Evolutionary conservation across 2,797 vertebrate species (phyloP), one percentile per base, ranked within the genome.

Genomic region (Artibeus lituratus): DNA sequence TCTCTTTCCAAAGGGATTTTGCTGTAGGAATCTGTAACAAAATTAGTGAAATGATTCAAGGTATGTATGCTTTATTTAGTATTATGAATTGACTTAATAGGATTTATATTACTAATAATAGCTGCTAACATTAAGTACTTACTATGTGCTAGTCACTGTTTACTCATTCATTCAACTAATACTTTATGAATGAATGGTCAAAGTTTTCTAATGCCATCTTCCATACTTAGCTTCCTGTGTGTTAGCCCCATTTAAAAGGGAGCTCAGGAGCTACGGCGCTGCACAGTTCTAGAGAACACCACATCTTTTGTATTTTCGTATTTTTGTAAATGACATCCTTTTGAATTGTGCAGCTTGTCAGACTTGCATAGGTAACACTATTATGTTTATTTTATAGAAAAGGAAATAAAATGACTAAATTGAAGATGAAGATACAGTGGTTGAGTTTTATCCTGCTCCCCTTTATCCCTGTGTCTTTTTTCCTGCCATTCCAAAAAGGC

Each of bases 31-130:
- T 99, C 98, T 99, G 99, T 98, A 99, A 99, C 98, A 99, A 99
- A 99, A 99, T 99, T 98, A 99, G 99, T 87, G 99, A 99, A 98
- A 99, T 99, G 99, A 99, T 99, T 99, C 99, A 99, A 99, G 99
- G 99, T 99, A 98, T 93, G 39, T 96, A 4, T 29, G 1, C 67
- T 87, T n/a, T 76, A 42, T 74, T 96, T 73, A 94, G 11, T 85
- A 44, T 62, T 74, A 32, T 21, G 26, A 95, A 69, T 9, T 87
- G 26, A 81, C 10, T 95, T 67, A 37, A 32, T 80, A n/a, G 32
- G 24, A 42, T 44, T 87, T 44, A 22, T 93, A 49, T 80, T 93
- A 42, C 70, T 90, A 85, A 47, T 82, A 59, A 47, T 73, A 53
- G 7, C 62, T 87, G 72, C 69, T 95, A 42, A 19, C 18, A 32